Evolutionary conservation across 2,888 invertebrate genomes (phyloP).

Genomic region (Alviniconcha strummeri): DNA sequence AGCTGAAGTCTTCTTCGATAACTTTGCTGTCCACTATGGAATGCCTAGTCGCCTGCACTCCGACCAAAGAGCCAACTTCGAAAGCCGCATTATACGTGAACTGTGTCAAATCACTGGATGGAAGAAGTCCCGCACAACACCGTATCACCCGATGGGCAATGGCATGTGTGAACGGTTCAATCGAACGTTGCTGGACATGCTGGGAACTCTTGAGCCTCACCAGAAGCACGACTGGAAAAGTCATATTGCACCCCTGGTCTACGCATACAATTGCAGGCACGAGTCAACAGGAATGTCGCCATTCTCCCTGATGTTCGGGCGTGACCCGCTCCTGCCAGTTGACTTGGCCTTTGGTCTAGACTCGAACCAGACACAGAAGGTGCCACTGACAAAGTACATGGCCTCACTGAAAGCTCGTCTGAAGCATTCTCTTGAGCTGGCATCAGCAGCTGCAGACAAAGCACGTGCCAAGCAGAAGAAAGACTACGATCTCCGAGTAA

Average conservation of each 20-base stretch:
- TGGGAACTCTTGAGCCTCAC: conserved; percentile 8
- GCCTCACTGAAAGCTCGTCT: no score
- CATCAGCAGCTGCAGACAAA: no score
- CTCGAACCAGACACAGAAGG: no score
- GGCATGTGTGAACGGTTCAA: conserved; percentile 17
- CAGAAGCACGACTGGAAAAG: not conserved
- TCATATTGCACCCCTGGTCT: not conserved
- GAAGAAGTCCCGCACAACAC: conserved; percentile 6
- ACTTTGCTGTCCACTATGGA: conserved; percentile 1
- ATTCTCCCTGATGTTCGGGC: not conserved
- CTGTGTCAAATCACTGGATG: not conserved
- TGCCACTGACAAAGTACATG: no score
- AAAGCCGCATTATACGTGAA: not conserved
- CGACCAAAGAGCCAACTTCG: conserved; percentile 10
- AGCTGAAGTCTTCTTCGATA: not conserved
- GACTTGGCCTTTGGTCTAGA: no score
- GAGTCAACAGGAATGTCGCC: conserved; percentile 5
- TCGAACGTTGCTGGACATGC: conserved; percentile 16
- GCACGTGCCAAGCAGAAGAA: no score
- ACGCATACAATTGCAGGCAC: conserved; percentile 16
- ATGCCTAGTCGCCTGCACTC: conserved; percentile 7
- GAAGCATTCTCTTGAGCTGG: no score
- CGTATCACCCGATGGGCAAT: conserved; percentile 21
- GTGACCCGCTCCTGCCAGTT: not conserved
- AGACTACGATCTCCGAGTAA: no score